These are phyloP conservation scores for Genyomyrus donnyi DNA, from an alignment of 2,113 vertebrate genomes.

Conservation along the genomic window DNA sequence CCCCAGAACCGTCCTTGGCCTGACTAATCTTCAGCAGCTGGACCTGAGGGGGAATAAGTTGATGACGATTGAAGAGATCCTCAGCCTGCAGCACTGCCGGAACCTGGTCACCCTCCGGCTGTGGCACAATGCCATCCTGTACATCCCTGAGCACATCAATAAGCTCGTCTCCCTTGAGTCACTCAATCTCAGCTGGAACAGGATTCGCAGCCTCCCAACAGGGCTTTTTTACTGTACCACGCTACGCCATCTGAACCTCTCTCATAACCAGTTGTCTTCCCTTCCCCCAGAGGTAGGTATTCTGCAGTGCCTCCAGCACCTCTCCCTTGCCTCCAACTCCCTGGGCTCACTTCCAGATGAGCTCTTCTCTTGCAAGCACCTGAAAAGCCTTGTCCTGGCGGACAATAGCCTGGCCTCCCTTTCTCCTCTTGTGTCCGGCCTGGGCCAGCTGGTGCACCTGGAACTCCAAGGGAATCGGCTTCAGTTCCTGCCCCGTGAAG, in stretches of 20 bases:
- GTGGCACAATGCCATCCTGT: constrained; percentile 78
- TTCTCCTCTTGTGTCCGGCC: constrained; percentile 58
- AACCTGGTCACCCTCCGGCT: constrained; percentile 67
- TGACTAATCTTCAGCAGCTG: constrained; percentile 69
- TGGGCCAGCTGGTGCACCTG: constrained; percentile 61
- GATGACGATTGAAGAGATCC: constrained; percentile 76
- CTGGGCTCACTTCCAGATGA: constrained; percentile 72
- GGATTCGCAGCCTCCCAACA: constrained; percentile 62
- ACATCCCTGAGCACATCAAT: constrained; percentile 74
- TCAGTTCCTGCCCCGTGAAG: constrained; percentile 65
- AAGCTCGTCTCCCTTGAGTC: constrained; percentile 70
- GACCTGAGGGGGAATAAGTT: constrained; percentile 78
- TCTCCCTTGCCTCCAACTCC: constrained; percentile 69
- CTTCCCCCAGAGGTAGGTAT: constrained; percentile 70
- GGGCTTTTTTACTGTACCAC: constrained; percentile 70
- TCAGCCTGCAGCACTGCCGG: constrained; percentile 79
- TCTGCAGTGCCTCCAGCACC: constrained; percentile 68
- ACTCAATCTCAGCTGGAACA: constrained; percentile 75
- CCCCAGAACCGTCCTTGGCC: constrained; percentile 76
- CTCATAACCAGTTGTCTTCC: constrained; percentile 68
- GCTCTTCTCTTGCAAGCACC: constrained; percentile 73
- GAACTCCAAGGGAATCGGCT: constrained; percentile 75
- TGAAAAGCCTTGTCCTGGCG: constrained; percentile 62
- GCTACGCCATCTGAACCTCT: constrained; percentile 73
- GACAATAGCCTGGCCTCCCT: constrained; percentile 66